Conservation (phyloP, 2,797 vertebrate species). For the Tokudaia tokunoshimensis region DNA sequence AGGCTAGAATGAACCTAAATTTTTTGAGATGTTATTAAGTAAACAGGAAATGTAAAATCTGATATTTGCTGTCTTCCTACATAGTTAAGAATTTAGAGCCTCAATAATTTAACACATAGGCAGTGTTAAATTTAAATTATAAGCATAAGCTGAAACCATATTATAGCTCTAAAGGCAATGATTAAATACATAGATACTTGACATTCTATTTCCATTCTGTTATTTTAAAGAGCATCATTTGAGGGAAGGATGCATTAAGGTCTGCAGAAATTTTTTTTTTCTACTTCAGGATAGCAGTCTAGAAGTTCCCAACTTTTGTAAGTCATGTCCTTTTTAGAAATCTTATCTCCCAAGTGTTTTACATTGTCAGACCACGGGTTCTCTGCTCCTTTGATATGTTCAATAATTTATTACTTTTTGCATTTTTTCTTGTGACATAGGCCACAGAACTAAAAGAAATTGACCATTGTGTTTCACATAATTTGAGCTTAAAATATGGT, state of each 20-base stretch:
- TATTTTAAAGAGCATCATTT: slow-evolving; percentile 12
- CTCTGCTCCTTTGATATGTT: slow-evolving; percentile 59
- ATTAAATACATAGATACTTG: slow-evolving; percentile 44
- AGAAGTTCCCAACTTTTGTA: slow-evolving; percentile 69
- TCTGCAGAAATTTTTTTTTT: slow-evolving; percentile 59
- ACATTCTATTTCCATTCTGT: slow-evolving; percentile 46
- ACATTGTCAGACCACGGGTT: slow-evolving; percentile 61
- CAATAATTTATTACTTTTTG: slow-evolving; percentile 68
- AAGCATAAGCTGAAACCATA: slow-evolving; percentile 5
- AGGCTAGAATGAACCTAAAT: slow-evolving; percentile 14
- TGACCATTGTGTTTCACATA: slow-evolving; percentile 48
- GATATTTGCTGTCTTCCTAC: slow-evolving; percentile 19
- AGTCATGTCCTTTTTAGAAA: slow-evolving; percentile 64
- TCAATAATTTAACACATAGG: neutral
- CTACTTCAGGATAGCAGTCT: slow-evolving; percentile 42
- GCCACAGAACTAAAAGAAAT: slow-evolving; percentile 18
- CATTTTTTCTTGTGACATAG: slow-evolving; percentile 67
- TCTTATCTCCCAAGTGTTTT: slow-evolving; percentile 71
- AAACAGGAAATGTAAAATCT: slow-evolving; percentile 41
- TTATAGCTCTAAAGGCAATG: slow-evolving; percentile 16
- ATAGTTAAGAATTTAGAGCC: slow-evolving; percentile 46
- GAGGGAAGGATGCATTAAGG: slow-evolving; percentile 32
- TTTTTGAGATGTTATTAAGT: slow-evolving; percentile 35
- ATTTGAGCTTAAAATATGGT: slow-evolving; percentile 45
- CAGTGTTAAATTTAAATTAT: slow-evolving; percentile 58